These are phyloP conservation scores for Eretmocerus hayati DNA, from an alignment of 2,888 invertebrate species.

Conservation along the genomic window DNA sequence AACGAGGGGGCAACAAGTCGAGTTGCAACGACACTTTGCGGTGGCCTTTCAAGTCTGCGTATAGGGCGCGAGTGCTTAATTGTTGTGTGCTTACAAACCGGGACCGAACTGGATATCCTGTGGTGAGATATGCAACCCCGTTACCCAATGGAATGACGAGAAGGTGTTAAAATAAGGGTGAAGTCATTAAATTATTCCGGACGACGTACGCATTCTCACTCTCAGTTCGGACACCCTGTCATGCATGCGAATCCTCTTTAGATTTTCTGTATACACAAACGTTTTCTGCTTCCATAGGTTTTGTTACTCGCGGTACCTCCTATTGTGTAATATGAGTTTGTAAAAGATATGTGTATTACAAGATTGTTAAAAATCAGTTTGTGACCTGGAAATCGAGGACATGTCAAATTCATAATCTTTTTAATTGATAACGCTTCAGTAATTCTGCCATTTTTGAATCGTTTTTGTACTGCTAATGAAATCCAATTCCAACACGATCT, in stretches of 20 bases:
- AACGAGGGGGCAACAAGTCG: background rate
- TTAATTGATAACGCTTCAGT: no score
- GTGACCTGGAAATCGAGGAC: no score
- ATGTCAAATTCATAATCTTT: no score
- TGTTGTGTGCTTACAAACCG: conserved; percentile 23
- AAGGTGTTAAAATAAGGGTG: conserved; percentile 28
- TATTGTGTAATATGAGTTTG: no score
- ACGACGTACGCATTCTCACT: conserved; percentile 4
- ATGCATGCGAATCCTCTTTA: background rate
- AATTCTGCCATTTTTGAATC: no score
- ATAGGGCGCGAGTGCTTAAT: conserved; percentile 30
- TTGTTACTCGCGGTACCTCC: no score
- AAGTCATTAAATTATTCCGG: conserved; percentile 46
- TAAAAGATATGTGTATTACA: no score
- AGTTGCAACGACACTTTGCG: conserved; percentile 12
- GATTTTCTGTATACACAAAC: background rate
- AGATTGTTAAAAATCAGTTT: no score
- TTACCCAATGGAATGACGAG: conserved; percentile 21
- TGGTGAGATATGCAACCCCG: background rate
- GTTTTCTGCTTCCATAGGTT: no score
- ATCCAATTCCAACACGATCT: no score
- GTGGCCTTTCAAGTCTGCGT: conserved; percentile 21
- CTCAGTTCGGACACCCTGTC: background rate
- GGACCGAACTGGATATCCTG: no score
- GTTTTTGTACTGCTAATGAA: no score